Conservation (phyloP, 2,888 invertebrate species). For the Watsonalla binaria region DNA sequence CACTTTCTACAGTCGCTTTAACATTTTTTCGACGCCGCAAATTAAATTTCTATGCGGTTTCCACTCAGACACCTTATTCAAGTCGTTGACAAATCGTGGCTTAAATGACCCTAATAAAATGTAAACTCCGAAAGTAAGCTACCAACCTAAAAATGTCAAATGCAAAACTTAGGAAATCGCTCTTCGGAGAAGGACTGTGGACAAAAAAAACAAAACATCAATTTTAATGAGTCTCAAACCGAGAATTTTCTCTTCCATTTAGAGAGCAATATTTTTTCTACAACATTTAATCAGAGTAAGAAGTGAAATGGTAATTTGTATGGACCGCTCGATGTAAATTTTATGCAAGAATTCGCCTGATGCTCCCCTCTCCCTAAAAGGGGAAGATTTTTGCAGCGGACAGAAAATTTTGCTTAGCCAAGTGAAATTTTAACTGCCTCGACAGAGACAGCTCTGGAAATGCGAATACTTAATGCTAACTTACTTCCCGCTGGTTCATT, state of each 20-base stretch:
- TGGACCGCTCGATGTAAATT: constrained; percentile 78
- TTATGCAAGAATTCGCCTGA: constrained; percentile 76
- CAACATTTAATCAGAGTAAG: constrained; percentile 79
- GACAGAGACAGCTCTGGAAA: constrained; percentile 74
- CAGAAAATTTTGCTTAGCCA: constrained; percentile 78
- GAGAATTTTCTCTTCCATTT: constrained; percentile 75
- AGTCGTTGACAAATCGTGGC: constrained; percentile 21
- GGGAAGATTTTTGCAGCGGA: constrained; percentile 76
- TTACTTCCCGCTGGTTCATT: constrained; percentile 75
- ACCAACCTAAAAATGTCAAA: constrained; percentile 30
- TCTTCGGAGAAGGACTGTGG: constrained; percentile 27
- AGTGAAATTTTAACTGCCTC: constrained; percentile 78
- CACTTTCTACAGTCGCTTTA: constrained; percentile 20
- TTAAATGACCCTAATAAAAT: constrained; percentile 32
- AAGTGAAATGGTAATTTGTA: constrained; percentile 78
- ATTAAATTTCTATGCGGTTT: constrained; percentile 19
- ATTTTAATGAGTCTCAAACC: constrained; percentile 76
- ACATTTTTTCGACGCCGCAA: constrained; percentile 20
- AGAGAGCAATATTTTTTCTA: constrained; percentile 77
- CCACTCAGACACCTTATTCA: constrained; percentile 9
- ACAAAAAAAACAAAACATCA: constrained; percentile 66
- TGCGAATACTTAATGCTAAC: constrained; percentile 76
- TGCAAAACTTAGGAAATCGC: constrained; percentile 46
- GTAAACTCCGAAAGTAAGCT: constrained; percentile 19
- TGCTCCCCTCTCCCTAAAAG: constrained; percentile 67